Percentiles rank a stretch among this genome's conserved stretches.
phyloP scores from a whole-genome alignment of 2,888 invertebrate species.

The Cenopis cana region DNA sequence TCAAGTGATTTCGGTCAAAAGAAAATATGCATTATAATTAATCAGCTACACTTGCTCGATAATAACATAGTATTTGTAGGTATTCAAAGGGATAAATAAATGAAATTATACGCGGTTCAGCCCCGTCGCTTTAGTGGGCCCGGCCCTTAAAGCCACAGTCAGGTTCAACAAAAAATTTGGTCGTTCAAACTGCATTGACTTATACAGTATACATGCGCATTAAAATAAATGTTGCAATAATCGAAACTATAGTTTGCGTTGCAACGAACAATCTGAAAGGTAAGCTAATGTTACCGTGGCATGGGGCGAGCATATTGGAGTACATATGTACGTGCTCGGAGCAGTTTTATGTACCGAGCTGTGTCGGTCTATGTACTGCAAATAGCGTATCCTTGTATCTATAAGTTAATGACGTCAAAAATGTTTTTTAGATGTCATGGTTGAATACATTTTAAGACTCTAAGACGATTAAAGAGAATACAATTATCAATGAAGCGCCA shows the following conservation, averaged over 20 bases:
- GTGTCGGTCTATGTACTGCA: neutral
- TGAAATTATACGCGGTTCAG: too few species aligned
- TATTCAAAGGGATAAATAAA: too few species aligned
- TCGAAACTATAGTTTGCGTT: constrained; percentile 1
- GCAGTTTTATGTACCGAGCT: neutral
- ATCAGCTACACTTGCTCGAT: too few species aligned
- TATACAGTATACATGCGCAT: neutral
- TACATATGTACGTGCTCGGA: neutral
- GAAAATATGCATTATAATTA: too few species aligned
- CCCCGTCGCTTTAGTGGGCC: too few species aligned
- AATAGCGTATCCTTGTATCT: neutral
- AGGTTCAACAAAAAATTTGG: too few species aligned
- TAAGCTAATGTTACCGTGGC: neutral
- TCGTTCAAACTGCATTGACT: neutral
- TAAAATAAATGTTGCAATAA: neutral
- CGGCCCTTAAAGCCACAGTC: too few species aligned
- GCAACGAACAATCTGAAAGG: constrained; percentile 10
- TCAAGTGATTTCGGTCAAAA: too few species aligned
- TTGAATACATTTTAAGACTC: neutral
- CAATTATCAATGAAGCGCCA: too few species aligned
- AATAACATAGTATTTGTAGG: too few species aligned
- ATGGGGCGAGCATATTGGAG: constrained; percentile 4
- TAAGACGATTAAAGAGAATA: too few species aligned
- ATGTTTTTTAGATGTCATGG: constrained; percentile 4
- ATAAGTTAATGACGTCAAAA: neutral